Evolutionary conservation across 2,113 vertebrate species (phyloP), one percentile per base, ranked within the genome.

Genomic region (Tauraco erythrolophus): DNA sequence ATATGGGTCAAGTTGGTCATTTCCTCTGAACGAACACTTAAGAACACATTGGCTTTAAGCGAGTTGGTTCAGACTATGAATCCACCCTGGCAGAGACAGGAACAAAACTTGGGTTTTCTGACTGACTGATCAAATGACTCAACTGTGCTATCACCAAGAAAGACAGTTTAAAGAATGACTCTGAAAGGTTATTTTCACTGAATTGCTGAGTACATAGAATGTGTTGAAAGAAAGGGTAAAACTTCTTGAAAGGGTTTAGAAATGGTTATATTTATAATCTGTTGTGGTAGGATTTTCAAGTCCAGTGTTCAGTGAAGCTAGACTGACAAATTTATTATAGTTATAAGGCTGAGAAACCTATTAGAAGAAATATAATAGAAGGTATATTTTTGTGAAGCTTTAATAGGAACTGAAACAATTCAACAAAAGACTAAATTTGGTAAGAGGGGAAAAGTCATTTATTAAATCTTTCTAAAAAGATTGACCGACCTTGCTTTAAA

Each of bases 281-380:
- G 93, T 96, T 92, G 81, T 96, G 91, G 95, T 94, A 94, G 78
- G 70, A 92, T 95, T 97, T 97, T 91, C 93, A 91, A 95, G 93
- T 93, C 89, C 91, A 85, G 87, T 85, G 89, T 92, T 97, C 97
- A 97, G 50, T 14, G 54, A 92, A 95, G 89, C 91, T 83, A 96
- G 94, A 97, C 96, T 95, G 97, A 97, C 96, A 97, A 94, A 97
- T 97, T 96, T 97, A 96, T 97, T 97, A 96, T 31, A 96, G 97
- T 96, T 89, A 96, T 91, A 97, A 94, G 91, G 77, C 95, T 92
- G 92, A 94, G 78, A 96, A 97, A 92, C 87, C 87, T 96, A 92
- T 93, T 96, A 96, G 95, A 94, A 89, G 89, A 95, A 96, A 94
- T 92, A 97, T 70, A 97, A 97, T 96, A 91, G 95, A 96, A 95